Conservation (phyloP, 2,797 vertebrate species). For the Dendrocincla fuliginosa region DNA sequence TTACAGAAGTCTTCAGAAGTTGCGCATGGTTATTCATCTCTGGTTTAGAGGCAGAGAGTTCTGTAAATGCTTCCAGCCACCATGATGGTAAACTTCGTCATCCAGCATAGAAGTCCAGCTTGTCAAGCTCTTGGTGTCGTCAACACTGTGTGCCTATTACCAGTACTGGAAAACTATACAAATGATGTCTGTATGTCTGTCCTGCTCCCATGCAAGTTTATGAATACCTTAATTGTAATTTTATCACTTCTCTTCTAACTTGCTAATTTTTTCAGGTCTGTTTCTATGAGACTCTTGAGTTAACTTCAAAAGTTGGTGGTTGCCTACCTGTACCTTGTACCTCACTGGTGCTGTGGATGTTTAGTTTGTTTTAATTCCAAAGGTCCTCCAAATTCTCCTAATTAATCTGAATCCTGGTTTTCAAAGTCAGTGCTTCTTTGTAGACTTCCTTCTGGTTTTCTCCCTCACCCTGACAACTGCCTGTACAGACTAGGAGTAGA, state of each 20-base stretch:
- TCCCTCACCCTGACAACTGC: background rate
- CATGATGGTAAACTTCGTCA: background rate
- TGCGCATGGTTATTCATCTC: conserved; percentile 47
- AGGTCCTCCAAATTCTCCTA: background rate
- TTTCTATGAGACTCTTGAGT: background rate
- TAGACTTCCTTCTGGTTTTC: background rate
- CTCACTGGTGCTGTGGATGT: background rate
- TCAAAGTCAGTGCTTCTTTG: background rate
- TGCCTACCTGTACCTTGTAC: background rate
- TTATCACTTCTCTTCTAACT: background rate
- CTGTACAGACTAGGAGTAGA: background rate
- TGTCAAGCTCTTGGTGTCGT: background rate
- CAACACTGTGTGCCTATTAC: background rate
- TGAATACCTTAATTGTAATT: background rate
- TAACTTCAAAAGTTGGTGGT: background rate
- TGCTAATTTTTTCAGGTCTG: background rate
- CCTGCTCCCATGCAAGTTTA: background rate
- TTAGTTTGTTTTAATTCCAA: background rate
- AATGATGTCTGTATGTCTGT: background rate
- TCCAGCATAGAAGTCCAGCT: background rate
- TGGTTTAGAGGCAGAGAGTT: background rate
- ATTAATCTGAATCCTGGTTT: background rate
- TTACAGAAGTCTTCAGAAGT: conserved; percentile 50
- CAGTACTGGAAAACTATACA: background rate
- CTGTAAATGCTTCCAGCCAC: background rate